These are phyloP conservation scores for Pogonomyrmex californicus DNA, from an alignment of 1,140 invertebrate species.

Conservation along the genomic window DNA sequence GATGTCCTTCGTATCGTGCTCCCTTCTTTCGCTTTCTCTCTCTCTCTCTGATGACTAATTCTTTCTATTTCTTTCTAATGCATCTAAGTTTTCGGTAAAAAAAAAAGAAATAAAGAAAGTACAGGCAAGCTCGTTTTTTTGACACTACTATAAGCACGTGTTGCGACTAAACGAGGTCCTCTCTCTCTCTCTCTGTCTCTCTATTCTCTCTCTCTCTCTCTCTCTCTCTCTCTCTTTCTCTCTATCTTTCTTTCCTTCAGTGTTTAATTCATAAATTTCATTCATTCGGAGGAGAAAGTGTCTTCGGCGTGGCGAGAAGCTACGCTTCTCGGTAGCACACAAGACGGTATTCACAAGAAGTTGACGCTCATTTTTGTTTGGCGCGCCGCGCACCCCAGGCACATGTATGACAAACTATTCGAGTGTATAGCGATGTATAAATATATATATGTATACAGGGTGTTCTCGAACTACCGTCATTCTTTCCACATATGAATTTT, in stretches of 20 bases:
- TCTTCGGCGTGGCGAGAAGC: constrained; percentile 71
- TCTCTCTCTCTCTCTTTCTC: constrained; percentile 63
- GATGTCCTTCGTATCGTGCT: constrained; percentile 49
- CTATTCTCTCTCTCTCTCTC: constrained; percentile 55
- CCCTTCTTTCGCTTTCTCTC: constrained; percentile 40
- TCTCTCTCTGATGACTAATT: constrained; percentile 55
- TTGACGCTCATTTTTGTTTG: constrained; percentile 98
- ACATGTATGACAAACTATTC: constrained; percentile 73
- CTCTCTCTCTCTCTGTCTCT: constrained; percentile 59
- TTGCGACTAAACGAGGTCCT: constrained; percentile 59
- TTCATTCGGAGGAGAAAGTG: constrained; percentile 71
- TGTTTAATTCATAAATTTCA: constrained; percentile 61
- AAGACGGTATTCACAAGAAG: constrained; percentile 91
- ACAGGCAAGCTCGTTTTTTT: constrained; percentile 69
- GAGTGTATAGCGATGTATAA: constrained; percentile 66
- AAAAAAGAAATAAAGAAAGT: constrained; percentile 64
- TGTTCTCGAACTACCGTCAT: constrained; percentile 24
- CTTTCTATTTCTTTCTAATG: constrained; percentile 55
- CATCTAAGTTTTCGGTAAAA: constrained; percentile 53
- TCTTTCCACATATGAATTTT: constrained; percentile 31
- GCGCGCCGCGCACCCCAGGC: constrained; percentile 83
- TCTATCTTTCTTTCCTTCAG: constrained; percentile 62
- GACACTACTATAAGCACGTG: constrained; percentile 66
- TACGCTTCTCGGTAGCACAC: constrained; percentile 73
- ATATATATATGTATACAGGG: constrained; percentile 59